Evolutionary conservation across 2,797 vertebrate species (phyloP), one percentile per base, ranked within the genome.

Genomic region (Scolopax bukidnonensis): DNA sequence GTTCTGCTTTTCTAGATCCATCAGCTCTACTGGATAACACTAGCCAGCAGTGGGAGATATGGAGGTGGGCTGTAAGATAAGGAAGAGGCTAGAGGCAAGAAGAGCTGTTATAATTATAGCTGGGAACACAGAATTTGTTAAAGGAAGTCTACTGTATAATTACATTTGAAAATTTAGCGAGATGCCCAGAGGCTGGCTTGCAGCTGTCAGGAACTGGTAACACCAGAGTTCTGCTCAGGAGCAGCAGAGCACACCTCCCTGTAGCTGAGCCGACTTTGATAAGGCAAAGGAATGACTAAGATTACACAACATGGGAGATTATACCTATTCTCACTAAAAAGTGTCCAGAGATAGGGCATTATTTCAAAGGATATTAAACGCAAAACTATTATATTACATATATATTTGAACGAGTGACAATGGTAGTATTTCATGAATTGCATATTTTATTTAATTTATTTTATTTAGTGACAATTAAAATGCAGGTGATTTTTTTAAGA

Each of bases 101-200:
- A 97, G 97, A 97, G 95, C 97, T 97, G 96, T 97, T 97, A 95
- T 97, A 98, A 98, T 98, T 98, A 98, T 95, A 98, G 97, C 81
- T 85, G 89, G 94, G 96, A 98, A 98, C 96, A 97, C 84, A 80
- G 97, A 98, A 97, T 98, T 98, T 98, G 98, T 97, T 98, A 97
- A 97, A 97, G 98, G 97, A 98, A 98, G 98, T 98, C 97, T 98
- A 98, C 96, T 98, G 97, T 97, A 97, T 98, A 98, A 98, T 98
- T 98, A 98, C 97, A 98, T 98, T 97, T 97, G 97, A 98, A 98
- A 98, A 98, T 98, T 98, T 97, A 98, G 97, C 96, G 97, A 98
- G 95, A 98, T 98, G 98, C 98, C 98, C 96, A 98, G 97, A 98
- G 98, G 98, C 97, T 97, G 97, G 97, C 95, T 98, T 94, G 96